phyloP scores from a whole-genome alignment of 2,113 vertebrate species.

The Scolopax mira region DNA sequence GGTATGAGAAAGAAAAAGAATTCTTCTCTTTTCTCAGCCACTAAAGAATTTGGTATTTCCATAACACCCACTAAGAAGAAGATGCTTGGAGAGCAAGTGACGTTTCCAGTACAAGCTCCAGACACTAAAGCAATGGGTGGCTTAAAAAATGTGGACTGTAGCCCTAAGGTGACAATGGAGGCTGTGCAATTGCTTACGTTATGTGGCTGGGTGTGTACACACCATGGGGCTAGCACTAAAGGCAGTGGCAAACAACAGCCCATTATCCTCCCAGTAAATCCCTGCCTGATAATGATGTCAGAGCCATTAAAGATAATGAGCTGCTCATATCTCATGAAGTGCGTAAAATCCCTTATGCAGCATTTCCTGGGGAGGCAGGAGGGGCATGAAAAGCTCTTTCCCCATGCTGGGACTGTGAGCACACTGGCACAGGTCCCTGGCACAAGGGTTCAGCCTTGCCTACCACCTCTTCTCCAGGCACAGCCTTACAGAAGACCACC shows the following conservation, averaged over 20 bases:
- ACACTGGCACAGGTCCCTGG: accelerated
- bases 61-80: background rate
- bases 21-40: background rate
- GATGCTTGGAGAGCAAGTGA: background rate
- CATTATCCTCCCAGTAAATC: background rate
- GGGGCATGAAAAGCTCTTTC: background rate
- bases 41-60: background rate
- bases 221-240: background rate
- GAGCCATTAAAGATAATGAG: slow-evolving; percentile 17
- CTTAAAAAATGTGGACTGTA: background rate
- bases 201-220: background rate
- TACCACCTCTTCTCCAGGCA: background rate
- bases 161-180: background rate
- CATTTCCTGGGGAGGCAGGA: background rate
- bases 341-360: background rate
- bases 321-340: background rate
- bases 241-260: background rate
- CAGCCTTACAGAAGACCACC: background rate
- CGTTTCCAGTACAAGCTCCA: background rate
- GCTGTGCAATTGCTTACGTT: accelerated
- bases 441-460: background rate
- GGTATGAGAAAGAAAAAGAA: background rate
- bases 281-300: background rate
- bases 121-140: background rate
- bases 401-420: accelerated